Conservation (phyloP, 2,113 vertebrate species). For the Rhodinocichla rosea region DNA sequence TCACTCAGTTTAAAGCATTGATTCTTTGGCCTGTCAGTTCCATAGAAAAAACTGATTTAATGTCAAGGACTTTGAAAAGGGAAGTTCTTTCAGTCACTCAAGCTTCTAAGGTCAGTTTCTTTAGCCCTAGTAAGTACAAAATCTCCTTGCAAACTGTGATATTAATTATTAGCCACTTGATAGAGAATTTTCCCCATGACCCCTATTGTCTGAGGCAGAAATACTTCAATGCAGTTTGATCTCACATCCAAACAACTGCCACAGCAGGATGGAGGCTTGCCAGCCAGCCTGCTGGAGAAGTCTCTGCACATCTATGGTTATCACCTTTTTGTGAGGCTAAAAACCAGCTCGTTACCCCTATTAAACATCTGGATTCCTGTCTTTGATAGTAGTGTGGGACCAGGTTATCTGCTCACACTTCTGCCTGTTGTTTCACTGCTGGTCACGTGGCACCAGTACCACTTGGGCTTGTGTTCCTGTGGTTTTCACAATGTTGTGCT, state of each 20-base stretch:
- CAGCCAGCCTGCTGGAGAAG: neutral
- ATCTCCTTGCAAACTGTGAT: neutral
- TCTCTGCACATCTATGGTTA: neutral
- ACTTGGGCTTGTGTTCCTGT: no score
- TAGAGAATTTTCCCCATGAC: neutral
- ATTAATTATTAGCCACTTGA: neutral
- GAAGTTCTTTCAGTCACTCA: neutral
- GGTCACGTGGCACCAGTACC: fast-evolving
- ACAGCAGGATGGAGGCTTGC: neutral
- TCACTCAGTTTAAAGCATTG: neutral
- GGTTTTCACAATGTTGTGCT: neutral
- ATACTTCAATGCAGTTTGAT: neutral
- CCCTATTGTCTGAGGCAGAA: neutral
- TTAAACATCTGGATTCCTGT: neutral
- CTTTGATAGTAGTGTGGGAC: neutral
- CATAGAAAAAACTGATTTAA: neutral
- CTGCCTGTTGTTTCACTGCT: neutral
- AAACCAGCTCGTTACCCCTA: fast-evolving
- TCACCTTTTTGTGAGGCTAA: neutral
- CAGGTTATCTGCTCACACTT: neutral
- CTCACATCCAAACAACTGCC: neutral
- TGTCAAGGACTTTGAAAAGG: neutral
- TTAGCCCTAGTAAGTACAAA: neutral
- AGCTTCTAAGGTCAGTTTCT: neutral
- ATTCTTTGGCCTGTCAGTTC: neutral